Evolutionary conservation across 2,113 vertebrate species (phyloP).

Genomic region (Lepidothrix coronata): DNA sequence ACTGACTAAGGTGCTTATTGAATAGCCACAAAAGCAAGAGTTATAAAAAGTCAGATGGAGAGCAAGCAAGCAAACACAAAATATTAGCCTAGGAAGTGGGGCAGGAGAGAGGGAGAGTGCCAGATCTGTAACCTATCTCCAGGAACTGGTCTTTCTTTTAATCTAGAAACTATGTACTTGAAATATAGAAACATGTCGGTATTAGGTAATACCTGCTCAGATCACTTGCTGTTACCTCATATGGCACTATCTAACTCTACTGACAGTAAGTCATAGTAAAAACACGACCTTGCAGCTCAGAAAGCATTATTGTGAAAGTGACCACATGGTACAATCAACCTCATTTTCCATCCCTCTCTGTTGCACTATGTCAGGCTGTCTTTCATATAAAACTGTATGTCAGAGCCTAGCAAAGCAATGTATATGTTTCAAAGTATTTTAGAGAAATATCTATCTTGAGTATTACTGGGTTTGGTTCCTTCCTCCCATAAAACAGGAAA

Average conservation of each 20-base stretch:
- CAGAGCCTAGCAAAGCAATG: not conserved
- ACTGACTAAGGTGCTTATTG: accelerated
- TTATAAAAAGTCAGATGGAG: not conserved
- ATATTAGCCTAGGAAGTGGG: not conserved
- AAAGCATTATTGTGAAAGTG: not conserved
- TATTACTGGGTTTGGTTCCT: not conserved
- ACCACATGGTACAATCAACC: not conserved
- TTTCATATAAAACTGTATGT: accelerated
- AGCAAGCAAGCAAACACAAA: not conserved
- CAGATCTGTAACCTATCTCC: not conserved
- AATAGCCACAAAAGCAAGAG: not conserved
- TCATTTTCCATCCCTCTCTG: not conserved
- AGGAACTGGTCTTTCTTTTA: not conserved
- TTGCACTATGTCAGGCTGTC: not conserved
- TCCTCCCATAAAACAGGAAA: not conserved
- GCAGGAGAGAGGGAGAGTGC: not conserved
- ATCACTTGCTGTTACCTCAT: not conserved
- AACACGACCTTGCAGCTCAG: not conserved
- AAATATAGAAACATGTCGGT: not conserved
- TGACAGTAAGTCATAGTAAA: not conserved
- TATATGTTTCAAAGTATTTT: not conserved
- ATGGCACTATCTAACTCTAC: not conserved
- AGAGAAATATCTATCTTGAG: not conserved
- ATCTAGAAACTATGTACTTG: not conserved
- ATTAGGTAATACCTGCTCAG: not conserved